Conservation (phyloP, 2,888 invertebrate genomes). For the Lasius fuliginosus region DNA sequence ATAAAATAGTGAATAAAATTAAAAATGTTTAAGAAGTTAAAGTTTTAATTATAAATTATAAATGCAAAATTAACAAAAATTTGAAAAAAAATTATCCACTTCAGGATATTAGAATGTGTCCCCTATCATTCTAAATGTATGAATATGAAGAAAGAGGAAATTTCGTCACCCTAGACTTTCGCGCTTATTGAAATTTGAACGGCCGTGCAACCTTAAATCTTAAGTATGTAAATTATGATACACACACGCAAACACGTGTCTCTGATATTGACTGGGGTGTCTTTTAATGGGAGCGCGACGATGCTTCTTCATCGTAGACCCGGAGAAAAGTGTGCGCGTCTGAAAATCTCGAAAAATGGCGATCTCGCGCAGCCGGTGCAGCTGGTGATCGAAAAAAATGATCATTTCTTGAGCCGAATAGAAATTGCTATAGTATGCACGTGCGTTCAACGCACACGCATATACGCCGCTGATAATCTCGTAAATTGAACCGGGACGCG, state of each 20-base stretch:
- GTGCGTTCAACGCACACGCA: background rate
- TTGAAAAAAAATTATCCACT: background rate
- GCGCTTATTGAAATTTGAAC: slow-evolving; percentile 14
- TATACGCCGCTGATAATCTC: background rate
- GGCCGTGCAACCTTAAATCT: background rate
- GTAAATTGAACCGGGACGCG: slow-evolving; percentile 16
- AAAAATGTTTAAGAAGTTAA: background rate
- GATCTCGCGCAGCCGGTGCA: slow-evolving; percentile 36
- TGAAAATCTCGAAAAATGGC: slow-evolving; percentile 58
- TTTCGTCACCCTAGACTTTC: background rate
- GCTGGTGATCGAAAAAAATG: slow-evolving; percentile 14
- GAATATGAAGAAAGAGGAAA: background rate
- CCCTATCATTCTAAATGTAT: background rate
- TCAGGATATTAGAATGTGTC: background rate
- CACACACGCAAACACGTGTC: background rate
- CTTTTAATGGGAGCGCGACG: slow-evolving; percentile 24
- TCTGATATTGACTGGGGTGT: background rate
- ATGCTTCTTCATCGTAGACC: slow-evolving; percentile 36
- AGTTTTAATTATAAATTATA: background rate
- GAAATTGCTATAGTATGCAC: slow-evolving; percentile 22
- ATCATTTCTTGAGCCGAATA: slow-evolving; percentile 36
- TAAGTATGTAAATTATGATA: background rate
- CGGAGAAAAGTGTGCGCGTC: slow-evolving; percentile 28
- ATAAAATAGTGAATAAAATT: background rate
- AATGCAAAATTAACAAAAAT: background rate